Evolutionary conservation across 2,797 vertebrate species (phyloP).

Genomic region (Mionectes olivaceus): DNA sequence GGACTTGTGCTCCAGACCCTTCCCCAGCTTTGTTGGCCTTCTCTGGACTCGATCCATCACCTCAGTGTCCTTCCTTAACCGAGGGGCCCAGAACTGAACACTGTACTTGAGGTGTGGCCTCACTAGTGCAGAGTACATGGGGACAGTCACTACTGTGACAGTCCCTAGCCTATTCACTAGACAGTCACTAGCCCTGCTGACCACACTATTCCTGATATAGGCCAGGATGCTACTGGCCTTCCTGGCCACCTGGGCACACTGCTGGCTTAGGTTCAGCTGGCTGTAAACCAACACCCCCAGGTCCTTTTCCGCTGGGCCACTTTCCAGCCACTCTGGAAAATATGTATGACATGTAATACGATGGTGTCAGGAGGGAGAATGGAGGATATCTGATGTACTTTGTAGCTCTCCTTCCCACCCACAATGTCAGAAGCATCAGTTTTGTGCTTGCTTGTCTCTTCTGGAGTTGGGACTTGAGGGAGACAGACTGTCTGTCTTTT

Average conservation of each 20-base stretch:
- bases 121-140: rapidly evolving
- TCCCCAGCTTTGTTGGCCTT: not conserved
- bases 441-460: not conserved
- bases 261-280: not conserved
- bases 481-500: not conserved
- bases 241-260: not conserved
- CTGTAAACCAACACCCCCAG: not conserved
- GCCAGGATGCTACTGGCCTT: not conserved
- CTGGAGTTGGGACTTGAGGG: not conserved
- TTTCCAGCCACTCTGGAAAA: not conserved
- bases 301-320: not conserved
- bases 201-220: rapidly evolving
- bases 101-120: rapidly evolving
- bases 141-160: not conserved
- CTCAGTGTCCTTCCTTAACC: not conserved
- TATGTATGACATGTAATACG: rapidly evolving
- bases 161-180: too few relatives aligned
- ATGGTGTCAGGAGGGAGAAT: not conserved
- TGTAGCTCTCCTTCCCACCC: not conserved
- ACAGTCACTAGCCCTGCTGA: not conserved
- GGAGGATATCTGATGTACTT: not conserved
- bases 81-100: not conserved
- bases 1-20: not conserved
- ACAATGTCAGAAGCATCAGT: rapidly evolving
- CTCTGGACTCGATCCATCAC: not conserved